Conservation (phyloP, 2,113 vertebrate species). For the Periophthalmus modestus region DNA sequence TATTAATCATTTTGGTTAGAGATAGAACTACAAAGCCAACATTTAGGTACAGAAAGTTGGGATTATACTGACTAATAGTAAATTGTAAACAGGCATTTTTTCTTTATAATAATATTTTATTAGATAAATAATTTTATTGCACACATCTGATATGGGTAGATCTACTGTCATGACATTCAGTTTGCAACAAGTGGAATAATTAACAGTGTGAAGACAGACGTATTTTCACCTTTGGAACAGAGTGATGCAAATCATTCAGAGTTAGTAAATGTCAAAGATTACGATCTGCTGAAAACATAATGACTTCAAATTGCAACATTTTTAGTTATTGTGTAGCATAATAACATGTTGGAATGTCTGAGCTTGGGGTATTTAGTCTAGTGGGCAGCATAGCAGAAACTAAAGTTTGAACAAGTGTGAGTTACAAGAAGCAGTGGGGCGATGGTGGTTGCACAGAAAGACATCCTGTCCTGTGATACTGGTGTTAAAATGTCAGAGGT, state of each 20-base stretch:
- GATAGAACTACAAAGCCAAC: too few species aligned
- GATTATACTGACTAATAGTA: too few species aligned
- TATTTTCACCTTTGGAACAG: neutral
- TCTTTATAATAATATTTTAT: neutral
- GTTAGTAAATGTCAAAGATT: constrained; percentile 38
- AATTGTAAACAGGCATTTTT: too few species aligned
- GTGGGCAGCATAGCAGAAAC: neutral
- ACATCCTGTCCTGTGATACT: constrained; percentile 47
- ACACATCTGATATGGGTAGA: neutral
- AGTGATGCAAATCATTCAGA: constrained; percentile 20
- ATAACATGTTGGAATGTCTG: neutral
- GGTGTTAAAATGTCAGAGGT: constrained; percentile 68
- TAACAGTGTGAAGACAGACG: neutral
- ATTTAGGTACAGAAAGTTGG: too few species aligned
- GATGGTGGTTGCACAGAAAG: constrained; percentile 45
- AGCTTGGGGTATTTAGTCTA: constrained; percentile 11
- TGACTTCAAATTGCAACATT: constrained; percentile 8
- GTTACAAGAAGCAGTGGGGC: constrained; percentile 11
- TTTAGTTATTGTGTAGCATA: neutral
- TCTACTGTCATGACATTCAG: neutral
- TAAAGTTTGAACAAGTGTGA: neutral
- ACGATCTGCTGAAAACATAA: constrained; percentile 12
- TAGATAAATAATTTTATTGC: neutral
- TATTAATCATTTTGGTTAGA: too few species aligned
- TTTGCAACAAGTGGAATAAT: neutral